phyloP scores from a whole-genome alignment of 2,113 vertebrate species.

The Podocnemis expansa region DNA sequence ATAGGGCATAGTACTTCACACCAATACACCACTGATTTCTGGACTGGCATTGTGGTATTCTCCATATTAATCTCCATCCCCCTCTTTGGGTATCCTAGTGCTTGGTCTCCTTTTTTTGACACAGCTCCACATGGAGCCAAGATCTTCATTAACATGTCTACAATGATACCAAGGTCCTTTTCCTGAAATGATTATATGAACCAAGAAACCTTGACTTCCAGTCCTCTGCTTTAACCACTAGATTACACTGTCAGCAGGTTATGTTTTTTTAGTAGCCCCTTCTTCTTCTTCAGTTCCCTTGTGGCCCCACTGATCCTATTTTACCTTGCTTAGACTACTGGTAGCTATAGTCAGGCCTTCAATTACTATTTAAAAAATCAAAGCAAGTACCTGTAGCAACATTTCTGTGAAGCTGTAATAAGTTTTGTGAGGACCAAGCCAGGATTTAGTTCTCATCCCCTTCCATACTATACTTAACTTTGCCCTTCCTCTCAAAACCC shows the following conservation, averaged over 20 bases:
- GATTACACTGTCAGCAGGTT: not conserved
- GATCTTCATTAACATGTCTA: not conserved
- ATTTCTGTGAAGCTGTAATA: not conserved
- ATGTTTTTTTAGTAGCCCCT: not conserved
- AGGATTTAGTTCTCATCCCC: not conserved
- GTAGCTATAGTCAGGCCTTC: not conserved
- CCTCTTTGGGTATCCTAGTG: not conserved
- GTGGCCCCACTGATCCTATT: not conserved
- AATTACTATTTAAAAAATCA: not conserved
- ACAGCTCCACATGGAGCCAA: not conserved
- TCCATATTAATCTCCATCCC: not conserved
- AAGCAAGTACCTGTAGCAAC: not conserved
- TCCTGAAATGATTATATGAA: not conserved
- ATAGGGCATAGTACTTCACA: not conserved
- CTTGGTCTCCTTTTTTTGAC: not conserved
- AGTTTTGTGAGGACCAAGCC: not conserved
- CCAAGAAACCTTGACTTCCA: not conserved
- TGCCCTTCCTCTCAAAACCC: not conserved
- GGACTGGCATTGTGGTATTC: not conserved
- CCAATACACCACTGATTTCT: not conserved
- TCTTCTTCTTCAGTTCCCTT: not conserved
- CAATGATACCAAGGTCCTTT: not conserved
- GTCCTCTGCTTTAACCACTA: not conserved
- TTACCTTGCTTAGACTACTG: rapidly evolving
- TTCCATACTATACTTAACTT: not conserved